These are phyloP conservation scores for Catharus minimus DNA, from an alignment of 2,113 vertebrate genomes.

Conservation along the genomic window DNA sequence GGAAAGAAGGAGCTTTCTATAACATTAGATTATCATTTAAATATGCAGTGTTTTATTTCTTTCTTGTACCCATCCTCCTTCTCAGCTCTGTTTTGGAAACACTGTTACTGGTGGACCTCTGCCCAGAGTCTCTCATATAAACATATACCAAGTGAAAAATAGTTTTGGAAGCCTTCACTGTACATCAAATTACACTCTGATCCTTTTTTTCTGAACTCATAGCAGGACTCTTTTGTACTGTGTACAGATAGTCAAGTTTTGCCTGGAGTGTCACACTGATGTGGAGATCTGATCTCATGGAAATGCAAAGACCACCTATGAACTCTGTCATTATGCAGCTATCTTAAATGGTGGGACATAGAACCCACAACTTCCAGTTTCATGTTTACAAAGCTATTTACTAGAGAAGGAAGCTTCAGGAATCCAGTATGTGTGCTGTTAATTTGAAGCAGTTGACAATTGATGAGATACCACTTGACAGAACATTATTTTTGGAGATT, in stretches of 20 bases:
- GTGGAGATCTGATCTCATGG: neutral
- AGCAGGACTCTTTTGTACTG: neutral
- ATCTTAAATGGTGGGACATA: neutral
- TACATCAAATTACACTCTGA: neutral
- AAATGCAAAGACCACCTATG: neutral
- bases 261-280: neutral
- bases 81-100: neutral
- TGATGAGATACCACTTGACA: neutral
- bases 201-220: neutral
- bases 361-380: neutral
- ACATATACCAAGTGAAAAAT: accelerated
- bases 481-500: neutral
- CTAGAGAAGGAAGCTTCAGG: neutral
- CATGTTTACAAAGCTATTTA: neutral
- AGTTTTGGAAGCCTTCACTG: neutral
- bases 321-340: neutral
- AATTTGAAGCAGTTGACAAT: neutral
- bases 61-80: neutral
- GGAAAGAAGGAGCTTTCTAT: neutral
- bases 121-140: neutral
- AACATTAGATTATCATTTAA: neutral
- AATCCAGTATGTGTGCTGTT: neutral
- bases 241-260: neutral
- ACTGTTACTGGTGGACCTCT: neutral
- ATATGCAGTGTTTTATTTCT: neutral